phyloP scores from a whole-genome alignment of 2,797 vertebrate species.

The Micromesistius poutassou region DNA sequence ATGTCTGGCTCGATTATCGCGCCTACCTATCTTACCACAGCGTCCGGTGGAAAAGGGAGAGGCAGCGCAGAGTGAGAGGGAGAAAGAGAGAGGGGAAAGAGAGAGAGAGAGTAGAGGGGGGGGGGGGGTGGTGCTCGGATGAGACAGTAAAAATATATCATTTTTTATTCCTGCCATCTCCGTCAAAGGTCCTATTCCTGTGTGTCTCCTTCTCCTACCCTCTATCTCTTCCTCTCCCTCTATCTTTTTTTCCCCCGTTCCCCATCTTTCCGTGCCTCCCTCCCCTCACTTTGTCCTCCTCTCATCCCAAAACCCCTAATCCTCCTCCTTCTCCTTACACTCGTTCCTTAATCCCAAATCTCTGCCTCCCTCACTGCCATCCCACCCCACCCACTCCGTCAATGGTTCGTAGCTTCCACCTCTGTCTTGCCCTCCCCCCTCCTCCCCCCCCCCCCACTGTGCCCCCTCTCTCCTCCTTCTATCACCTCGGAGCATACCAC shows the following conservation, averaged over 20 bases:
- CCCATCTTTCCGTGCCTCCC: slow-evolving; percentile 35
- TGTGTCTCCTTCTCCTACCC: slow-evolving; percentile 26
- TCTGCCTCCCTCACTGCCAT: slow-evolving; percentile 58
- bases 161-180: slow-evolving; percentile 65
- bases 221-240: slow-evolving; percentile 17
- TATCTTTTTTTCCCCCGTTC: not conserved
- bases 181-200: slow-evolving; percentile 53
- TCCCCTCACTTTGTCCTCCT: slow-evolving; percentile 64
- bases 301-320: slow-evolving; percentile 58
- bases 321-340: slow-evolving; percentile 60
- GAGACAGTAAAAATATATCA: slow-evolving; percentile 69
- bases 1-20: slow-evolving; percentile 65
- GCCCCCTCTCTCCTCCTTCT: slow-evolving; percentile 46
- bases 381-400: slow-evolving; percentile 30
- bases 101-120: too few species aligned
- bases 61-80: slow-evolving; percentile 20
- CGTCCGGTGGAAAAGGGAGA: slow-evolving; percentile 53
- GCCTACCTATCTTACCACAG: slow-evolving; percentile 67
- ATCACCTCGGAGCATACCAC: slow-evolving; percentile 62
- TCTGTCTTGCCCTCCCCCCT: slow-evolving; percentile 50
- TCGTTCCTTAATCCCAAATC: slow-evolving; percentile 74
- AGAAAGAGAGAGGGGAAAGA: not conserved
- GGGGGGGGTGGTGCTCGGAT: slow-evolving; percentile 61
- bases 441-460: slow-evolving; percentile 18
- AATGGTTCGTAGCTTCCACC: slow-evolving; percentile 61